Evolutionary conservation across 2,113 vertebrate species (phyloP), one percentile per base, ranked within the genome.

Genomic region (Takifugu flavidus): DNA sequence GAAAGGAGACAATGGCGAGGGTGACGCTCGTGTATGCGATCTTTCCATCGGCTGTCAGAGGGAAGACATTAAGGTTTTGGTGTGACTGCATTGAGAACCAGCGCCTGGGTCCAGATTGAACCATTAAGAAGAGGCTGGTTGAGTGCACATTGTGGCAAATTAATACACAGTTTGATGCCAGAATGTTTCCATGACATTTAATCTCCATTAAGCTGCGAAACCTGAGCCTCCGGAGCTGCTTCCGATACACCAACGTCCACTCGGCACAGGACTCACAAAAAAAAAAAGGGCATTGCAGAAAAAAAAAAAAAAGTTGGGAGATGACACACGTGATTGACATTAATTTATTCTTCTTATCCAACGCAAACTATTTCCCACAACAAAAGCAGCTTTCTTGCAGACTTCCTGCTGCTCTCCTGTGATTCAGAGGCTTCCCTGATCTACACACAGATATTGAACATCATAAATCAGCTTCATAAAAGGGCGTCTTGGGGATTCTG

Each of bases 381-480:
- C 15, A 42, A 53, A 58, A 50, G 13, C 31, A 62, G 31, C 51
- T 31, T 15, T 43, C 13, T 5, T 5, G 6, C 45, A n/a, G 45
- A 47, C 45, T 14, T 47, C 45, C 13, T n/a, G 45, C 53, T 56
- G 6, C 49, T 53, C 15, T 45, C 53, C 45, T 2, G 15, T 26
- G 62, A 63, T 20, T 71, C 65, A 42, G n/a, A 70, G 58, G 60
- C 51, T 65, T 68, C 72, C 59, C 59, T 75, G 78, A 84, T 84
- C 71, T 72, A 56, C 62, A 52, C 53, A 25, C 70, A 25, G 69
- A 79, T 88, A 86, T 83, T 84, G 67, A 74, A 72, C 64, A 20
- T 70, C 79, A 77, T 88, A 82, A 88, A 89, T 88, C 82, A 78
- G 67, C 78, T 74, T 78, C 68, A 77, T 83, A 82, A 86, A 49